phyloP scores from a whole-genome alignment of 2,113 vertebrate species.

The Eretmochelys imbricata region DNA sequence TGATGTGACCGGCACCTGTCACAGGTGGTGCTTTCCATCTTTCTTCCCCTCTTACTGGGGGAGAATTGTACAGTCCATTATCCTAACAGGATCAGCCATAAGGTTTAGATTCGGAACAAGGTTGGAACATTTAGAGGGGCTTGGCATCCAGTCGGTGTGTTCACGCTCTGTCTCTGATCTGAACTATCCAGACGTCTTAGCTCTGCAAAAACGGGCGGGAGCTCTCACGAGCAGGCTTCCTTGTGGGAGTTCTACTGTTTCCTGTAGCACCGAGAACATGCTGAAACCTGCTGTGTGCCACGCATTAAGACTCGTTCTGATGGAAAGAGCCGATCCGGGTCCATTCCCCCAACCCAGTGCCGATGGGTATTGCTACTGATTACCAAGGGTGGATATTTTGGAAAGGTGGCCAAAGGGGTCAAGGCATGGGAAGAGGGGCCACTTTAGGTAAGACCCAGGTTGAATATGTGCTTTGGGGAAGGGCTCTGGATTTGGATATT shows the following conservation, averaged over 20 bases:
- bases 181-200: fast-evolving
- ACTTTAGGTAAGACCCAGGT: neutral
- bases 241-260: neutral
- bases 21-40: neutral
- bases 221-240: fast-evolving
- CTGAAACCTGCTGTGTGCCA: fast-evolving
- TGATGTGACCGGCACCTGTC: too few species aligned
- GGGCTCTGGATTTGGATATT: neutral
- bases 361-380: fast-evolving
- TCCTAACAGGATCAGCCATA: neutral
- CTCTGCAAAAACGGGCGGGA: neutral
- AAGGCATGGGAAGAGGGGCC: neutral
- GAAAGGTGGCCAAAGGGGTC: neutral
- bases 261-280: neutral
- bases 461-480: neutral
- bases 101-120: neutral
- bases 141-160: neutral
- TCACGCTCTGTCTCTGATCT: neutral
- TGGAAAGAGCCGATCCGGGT: neutral
- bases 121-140: neutral
- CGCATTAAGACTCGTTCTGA: neutral
- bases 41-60: neutral
- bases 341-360: neutral
- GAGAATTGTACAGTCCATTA: neutral
- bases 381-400: neutral